Base-by-base conservation (phyloP, 1,140 invertebrate species). In the Procambarus virginalis region DNA sequence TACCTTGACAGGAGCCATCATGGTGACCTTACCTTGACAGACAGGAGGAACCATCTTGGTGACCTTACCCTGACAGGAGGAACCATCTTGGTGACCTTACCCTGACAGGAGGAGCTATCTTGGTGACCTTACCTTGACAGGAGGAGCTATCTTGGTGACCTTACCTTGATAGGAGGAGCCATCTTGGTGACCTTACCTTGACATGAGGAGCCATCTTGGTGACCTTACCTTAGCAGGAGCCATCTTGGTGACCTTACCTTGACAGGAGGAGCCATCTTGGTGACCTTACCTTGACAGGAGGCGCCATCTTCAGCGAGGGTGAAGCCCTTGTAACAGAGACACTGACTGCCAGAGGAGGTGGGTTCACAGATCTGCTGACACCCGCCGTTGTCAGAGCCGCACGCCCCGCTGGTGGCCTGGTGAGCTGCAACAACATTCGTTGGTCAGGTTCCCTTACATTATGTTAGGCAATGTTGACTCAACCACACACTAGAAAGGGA, bases 351-450 rank as follows among this genome's bases (percentile, higher is more conserved):
- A 51, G 92, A 92, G n/a, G 92, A 93, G 78, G 94, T 93, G 64
- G 93, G 34, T 79, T 91, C 83, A 87, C 94, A 95, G 45, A 94
- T 93, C 81, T 95, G 94, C 64, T 94, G 93, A 93, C 95, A 93
- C 91, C 93, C 94, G 17, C 93, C 93, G 51, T 92, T 93, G 86
- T 93, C 89, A 77, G 93, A 92, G 70, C 91, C 93, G 92, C 94
- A 94, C 84, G 81, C 79, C 45, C 90, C 86, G 70, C 79, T 76
- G n/a, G 92, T 90, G 49, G 94, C 83, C 93, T 93, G 46, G 93
- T 93, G 2, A 92, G 88, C 87, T 94, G 92, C 83, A 94, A 93
- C 55, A 95, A 93, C 6, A 83, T 17, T 0, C 0, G 34, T 34
- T 34, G 34, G 34, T 34, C 34, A 34, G 34, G 34, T 34, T 34